Evolutionary conservation across 35 echinoderm and acorn worm species (phyloP).

Genomic region (Patiria miniata): DNA sequence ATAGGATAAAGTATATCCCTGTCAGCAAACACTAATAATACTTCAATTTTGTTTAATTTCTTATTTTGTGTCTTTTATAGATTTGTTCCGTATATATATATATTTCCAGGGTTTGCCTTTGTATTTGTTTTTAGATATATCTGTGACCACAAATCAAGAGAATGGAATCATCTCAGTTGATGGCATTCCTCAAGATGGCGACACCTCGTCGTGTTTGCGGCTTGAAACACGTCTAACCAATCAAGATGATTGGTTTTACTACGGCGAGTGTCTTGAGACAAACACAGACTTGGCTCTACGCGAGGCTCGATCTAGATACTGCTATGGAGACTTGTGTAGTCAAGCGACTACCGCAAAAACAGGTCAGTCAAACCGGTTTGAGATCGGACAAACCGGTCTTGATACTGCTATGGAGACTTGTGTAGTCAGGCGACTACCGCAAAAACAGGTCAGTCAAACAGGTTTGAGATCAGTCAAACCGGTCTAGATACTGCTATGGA

Average conservation of each 20-base stretch:
- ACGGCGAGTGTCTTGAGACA: conserved; percentile 5
- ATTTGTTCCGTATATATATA: too few relatives aligned
- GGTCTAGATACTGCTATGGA: too few relatives aligned
- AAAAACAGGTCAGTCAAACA: too few relatives aligned
- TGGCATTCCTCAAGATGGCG: background rate
- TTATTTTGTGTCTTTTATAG: too few relatives aligned
- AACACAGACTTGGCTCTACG: background rate
- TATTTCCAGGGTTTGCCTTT: too few relatives aligned
- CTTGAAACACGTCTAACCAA: background rate
- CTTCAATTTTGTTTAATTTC: too few relatives aligned
- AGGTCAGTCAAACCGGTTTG: background rate
- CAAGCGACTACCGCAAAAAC: background rate
- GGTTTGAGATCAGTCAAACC: too few relatives aligned
- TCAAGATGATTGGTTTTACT: background rate
- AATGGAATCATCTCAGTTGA: background rate
- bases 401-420: too few relatives aligned
- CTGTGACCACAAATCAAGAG: background rate
- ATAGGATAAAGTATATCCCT: too few relatives aligned
- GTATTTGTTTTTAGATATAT: background rate
- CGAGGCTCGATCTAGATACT: background rate
- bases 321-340: background rate
- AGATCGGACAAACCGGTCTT: too few relatives aligned
- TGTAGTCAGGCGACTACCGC: too few relatives aligned
- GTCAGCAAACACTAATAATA: too few relatives aligned
- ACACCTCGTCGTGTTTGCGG: background rate